Conservation (phyloP, 2,888 invertebrate species). For the Rhagonycha lutea region DNA sequence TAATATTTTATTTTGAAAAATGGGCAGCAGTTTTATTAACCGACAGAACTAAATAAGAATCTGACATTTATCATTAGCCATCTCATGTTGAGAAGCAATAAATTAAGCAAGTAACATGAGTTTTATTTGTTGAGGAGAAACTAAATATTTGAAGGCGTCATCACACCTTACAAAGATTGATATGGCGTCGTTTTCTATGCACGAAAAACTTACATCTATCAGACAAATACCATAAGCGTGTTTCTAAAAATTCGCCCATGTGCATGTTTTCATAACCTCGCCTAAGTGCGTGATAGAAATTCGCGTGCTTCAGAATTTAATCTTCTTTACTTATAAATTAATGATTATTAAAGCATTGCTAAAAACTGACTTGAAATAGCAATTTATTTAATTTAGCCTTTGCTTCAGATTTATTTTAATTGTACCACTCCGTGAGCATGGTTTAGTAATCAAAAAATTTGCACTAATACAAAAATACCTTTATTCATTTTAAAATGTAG, state of each 20-base stretch:
- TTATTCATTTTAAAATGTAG: too few relatives aligned
- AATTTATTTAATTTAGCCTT: conserved; percentile 35
- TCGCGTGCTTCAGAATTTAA: conserved; percentile 36
- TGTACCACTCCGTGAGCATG: conserved; percentile 11
- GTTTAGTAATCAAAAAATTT: too few relatives aligned
- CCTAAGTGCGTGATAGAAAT: conserved; percentile 20
- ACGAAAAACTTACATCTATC: conserved; percentile 45
- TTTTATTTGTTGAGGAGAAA: conserved; percentile 43
- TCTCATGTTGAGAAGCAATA: conserved; percentile 46
- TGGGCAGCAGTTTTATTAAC: conserved; percentile 24
- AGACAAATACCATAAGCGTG: conserved; percentile 34
- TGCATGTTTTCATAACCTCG: conserved; percentile 29
- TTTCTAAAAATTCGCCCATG: conserved; percentile 27
- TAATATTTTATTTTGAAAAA: not conserved
- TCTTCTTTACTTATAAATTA: conserved; percentile 30
- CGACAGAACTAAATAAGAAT: conserved; percentile 22
- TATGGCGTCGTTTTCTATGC: conserved; percentile 45
- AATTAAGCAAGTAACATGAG: conserved; percentile 46
- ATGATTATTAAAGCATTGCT: conserved; percentile 30
- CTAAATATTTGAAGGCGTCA: conserved; percentile 40
- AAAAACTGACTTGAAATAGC: conserved; percentile 30
- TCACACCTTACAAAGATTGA: conserved; percentile 43
- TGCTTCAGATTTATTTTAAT: conserved; percentile 18
- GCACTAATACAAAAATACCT: too few relatives aligned
- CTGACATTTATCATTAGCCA: conserved; percentile 40